These are phyloP conservation scores for Athalia circularis DNA, from an alignment of 2,888 invertebrate genomes.

Conservation along the genomic window DNA sequence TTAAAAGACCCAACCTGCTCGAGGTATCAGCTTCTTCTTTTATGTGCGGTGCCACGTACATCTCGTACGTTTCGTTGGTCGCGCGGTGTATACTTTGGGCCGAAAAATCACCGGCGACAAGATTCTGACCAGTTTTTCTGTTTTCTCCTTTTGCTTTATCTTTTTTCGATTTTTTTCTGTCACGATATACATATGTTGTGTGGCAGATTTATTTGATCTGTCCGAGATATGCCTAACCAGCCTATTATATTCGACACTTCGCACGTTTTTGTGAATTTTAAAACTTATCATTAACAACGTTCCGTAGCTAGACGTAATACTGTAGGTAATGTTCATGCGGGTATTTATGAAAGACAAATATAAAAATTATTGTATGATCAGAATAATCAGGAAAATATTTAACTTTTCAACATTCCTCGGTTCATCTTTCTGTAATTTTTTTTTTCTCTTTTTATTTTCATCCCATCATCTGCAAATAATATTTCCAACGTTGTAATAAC, in stretches of 20 bases:
- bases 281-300: not conserved
- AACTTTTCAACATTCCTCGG: not conserved
- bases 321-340: not conserved
- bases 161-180: not conserved
- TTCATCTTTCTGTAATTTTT: not conserved
- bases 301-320: not conserved
- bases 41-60: not conserved
- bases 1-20: not conserved
- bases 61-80: not conserved
- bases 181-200: not conserved
- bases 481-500: too few species aligned
- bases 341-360: not conserved
- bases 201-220: not conserved
- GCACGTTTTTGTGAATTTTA: not conserved
- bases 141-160: not conserved
- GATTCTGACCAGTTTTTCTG: not conserved
- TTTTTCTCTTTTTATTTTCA: too few species aligned
- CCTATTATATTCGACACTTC: not conserved
- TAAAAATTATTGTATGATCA: too few species aligned
- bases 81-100: not conserved
- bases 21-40: not conserved
- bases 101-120: constrained; percentile 14
- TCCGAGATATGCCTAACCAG: not conserved
- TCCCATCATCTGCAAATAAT: too few species aligned
- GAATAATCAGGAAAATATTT: not conserved